Conservation (phyloP, 2,113 vertebrate species). For the Brevimyrus niger region DNA sequence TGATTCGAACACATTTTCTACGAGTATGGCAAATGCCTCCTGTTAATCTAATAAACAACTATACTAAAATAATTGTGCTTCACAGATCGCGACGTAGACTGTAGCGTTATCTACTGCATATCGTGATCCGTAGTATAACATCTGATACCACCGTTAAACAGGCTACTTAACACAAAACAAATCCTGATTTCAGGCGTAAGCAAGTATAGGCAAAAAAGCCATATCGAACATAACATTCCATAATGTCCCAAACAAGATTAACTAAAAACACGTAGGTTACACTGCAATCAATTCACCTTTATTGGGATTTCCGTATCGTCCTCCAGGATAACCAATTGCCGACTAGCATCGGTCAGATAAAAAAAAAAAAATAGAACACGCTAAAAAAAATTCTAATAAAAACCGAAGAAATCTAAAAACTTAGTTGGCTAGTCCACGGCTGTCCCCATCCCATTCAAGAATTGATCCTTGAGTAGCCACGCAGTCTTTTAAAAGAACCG, state of each 20-base stretch:
- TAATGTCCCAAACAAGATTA: neutral
- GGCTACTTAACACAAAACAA: neutral
- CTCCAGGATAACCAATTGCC: neutral
- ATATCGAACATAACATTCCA: neutral
- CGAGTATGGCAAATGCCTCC: neutral
- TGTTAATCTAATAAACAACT: neutral
- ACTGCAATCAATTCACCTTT: neutral
- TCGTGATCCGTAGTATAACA: neutral
- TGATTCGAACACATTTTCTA: neutral
- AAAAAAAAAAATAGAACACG: neutral
- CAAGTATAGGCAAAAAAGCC: neutral
- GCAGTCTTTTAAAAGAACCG: neutral
- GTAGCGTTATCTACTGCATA: neutral
- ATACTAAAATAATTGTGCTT: neutral
- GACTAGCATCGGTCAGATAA: neutral
- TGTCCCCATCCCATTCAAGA: conserved; percentile 51
- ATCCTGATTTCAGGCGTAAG: neutral
- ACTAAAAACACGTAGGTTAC: neutral
- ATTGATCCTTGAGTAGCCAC: conserved; percentile 50
- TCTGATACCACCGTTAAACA: neutral
- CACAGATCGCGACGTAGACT: neutral
- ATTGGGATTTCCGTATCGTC: neutral
- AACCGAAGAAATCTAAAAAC: neutral
- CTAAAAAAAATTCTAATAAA: neutral
- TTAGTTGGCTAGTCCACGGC: neutral